Evolutionary conservation across 2,888 invertebrate species (phyloP), one percentile per base, ranked within the genome.

Genomic region (Scaptomyza polygonia): DNA sequence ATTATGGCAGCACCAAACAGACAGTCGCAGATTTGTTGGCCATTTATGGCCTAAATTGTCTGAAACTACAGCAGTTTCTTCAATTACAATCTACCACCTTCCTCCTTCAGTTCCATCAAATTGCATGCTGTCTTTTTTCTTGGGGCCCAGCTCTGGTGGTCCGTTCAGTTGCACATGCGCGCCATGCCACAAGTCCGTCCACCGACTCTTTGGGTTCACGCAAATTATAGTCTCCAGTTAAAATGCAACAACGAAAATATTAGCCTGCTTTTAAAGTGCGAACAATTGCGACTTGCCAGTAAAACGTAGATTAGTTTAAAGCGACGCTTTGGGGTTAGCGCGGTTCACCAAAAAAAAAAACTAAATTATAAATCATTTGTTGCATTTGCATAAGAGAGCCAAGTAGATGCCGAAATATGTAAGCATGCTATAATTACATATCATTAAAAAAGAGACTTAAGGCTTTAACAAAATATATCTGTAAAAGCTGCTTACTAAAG

Each of bases 241-340:
- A 72, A 83, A 53, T 76, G 63, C 73, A 72, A 52, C 59, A 67
- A 59, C 18, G n/a, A 71, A 65, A 72, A 72, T 70, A 70, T 84
- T 72, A 68, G 70, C 72, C 45, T 62, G 78, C 63, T 62, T 21
- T 51, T 67, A 76, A 81, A 81, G 87, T 82, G 82, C 81, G 82
- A 82, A 86, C 65, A 67, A 69, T 67, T 68, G 56, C 63, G 52
- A 67, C 61, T 39, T 62, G 52, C 43, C 58, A 39, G 43, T 39
- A 56, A 25, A 25, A 61, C 55, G 43, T 51, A 58, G 56, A 66
- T 66, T 56, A 51, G 45, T 42, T 62, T 42, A 45, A 57, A 56
- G 14, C 34, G 8, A 61, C 32, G 43, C 36, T 21, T 14, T 21
- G 72, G 29, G 73, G 58, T 73, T 61, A 62, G 30, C 29, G 25